Evolutionary conservation across 2,113 vertebrate species (phyloP).

Genomic region (Anhinga rufa): DNA sequence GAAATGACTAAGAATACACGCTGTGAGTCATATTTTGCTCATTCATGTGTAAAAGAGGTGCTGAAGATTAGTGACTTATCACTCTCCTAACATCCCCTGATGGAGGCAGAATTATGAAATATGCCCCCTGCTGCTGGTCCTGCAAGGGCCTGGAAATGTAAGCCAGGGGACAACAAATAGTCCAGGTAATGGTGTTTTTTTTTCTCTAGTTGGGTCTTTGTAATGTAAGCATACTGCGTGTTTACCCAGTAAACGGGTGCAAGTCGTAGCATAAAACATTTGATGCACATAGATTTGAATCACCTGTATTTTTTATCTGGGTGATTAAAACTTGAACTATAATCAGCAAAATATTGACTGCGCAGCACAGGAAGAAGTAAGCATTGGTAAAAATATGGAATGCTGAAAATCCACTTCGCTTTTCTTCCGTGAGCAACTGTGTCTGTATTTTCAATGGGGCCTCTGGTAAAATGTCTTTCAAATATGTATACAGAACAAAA

Average conservation of each 20-base stretch:
- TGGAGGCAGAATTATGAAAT: constrained; percentile 18
- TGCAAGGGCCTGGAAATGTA: background rate
- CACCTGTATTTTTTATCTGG: background rate
- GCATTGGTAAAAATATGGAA: background rate
- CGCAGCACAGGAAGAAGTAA: background rate
- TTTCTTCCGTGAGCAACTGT: background rate
- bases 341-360: background rate
- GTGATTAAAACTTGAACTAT: background rate
- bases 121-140: constrained; percentile 22
- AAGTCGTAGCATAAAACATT: background rate
- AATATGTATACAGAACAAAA: background rate
- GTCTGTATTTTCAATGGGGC: background rate
- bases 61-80: constrained; percentile 23
- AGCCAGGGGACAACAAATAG: background rate
- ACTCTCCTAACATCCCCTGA: background rate
- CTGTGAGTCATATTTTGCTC: background rate
- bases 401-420: background rate
- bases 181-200: background rate
- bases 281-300: background rate
- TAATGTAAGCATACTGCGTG: background rate
- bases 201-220: background rate
- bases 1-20: background rate
- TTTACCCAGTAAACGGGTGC: background rate
- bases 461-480: background rate
- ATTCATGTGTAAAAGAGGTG: background rate